Base-by-base conservation (phyloP, 1,140 invertebrate genomes). In the Conopomorpha cramerella region DNA sequence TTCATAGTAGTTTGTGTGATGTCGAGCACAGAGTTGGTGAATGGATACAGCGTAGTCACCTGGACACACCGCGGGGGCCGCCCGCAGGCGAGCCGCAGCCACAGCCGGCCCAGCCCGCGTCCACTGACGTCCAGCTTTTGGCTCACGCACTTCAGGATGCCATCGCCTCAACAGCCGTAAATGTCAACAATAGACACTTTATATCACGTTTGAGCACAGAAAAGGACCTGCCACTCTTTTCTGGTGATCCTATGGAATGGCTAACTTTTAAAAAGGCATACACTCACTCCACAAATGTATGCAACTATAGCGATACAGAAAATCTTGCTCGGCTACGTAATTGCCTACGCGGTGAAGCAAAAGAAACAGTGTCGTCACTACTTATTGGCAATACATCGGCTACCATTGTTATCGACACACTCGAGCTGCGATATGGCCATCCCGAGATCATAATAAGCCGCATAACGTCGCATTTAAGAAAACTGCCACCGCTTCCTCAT, bases 361-460 rank as follows among this genome's bases (percentile, higher is more conserved):
- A 35, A 16, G 33, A 40, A 31, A 13, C 28, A 2, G 32, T 30
- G 2, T 8, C 33, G 6, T 30, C 39, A 3, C 12, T 36, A 13
- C 19, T 41, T 2, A 41, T 32, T 0, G 18, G 17, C 8, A 10
- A 19, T 1, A 32, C 29, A 0, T 26, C 28, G 2, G 8, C 39
- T 18, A 16, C 26, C 2, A 23, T 4, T 6, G 32, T 41, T 4
- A 31, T 41, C 14, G 18, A 35, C 1, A 16, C 34, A 4, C 11
- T 41, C 1, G 12, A 31, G 14, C 14, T 41, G 6, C 16, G 33
- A 7, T 41, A 26, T 13, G 39, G 39, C 16, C 16, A 16, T 1
- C 39, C 39, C 0, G 39, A 41, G 14, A 17, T 16, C n/a, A 41
- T 41, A 12, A 26, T 41, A 3, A 10, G 16, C 2, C 30, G 23